Percentiles rank a stretch among this genome's conserved stretches.
Conservation (phyloP, 2,888 invertebrate genomes). For the Saturnia japonica region DNA sequence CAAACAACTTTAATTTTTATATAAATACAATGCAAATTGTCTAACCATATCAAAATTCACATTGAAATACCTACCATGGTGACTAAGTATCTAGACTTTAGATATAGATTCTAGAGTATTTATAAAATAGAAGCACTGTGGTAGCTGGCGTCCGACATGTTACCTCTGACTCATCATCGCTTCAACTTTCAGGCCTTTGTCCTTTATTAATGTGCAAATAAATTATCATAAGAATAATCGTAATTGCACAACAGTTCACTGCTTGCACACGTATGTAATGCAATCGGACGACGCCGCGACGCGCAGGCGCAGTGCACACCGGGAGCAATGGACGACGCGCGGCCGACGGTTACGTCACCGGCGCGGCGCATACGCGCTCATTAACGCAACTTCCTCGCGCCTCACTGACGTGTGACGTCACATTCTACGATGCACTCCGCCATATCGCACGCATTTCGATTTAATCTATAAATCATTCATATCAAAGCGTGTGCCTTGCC, state of each 20-base stretch:
- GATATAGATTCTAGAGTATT: neutral
- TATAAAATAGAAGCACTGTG: neutral
- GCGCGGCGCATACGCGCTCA: neutral
- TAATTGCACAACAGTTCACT: neutral
- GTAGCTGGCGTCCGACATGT: neutral
- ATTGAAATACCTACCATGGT: too few species aligned
- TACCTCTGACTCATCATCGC: neutral
- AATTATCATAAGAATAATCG: conserved; percentile 6
- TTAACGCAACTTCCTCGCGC: neutral
- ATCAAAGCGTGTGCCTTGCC: neutral
- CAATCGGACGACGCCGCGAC: neutral
- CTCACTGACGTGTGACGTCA: neutral
- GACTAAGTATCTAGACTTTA: too few species aligned
- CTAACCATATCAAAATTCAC: too few species aligned
- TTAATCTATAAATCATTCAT: neutral
- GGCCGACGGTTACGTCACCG: conserved; percentile 1
- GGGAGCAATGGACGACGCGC: neutral
- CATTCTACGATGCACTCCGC: neutral
- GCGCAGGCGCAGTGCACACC: too few species aligned
- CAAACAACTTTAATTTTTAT: too few species aligned
- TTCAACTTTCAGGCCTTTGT: neutral
- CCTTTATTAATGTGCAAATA: conserved; percentile 5
- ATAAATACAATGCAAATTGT: too few species aligned
- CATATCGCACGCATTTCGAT: neutral
- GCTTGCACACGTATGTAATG: neutral